These are phyloP conservation scores for Gnathonemus longibarbis DNA, from an alignment of 2,113 vertebrate genomes.

Conservation along the genomic window DNA sequence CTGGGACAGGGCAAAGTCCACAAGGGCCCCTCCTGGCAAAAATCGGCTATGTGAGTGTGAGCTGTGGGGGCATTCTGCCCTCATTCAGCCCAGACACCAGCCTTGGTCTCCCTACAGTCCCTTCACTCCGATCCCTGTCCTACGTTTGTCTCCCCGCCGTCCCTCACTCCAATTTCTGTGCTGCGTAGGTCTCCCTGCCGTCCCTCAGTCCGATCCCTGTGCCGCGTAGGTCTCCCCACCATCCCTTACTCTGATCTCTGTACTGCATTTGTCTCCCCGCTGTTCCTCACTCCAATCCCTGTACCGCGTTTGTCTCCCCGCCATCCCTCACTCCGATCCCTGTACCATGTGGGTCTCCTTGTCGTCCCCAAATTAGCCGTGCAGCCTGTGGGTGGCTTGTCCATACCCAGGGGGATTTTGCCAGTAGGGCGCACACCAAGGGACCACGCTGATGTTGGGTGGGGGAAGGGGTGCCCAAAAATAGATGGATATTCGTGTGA, in stretches of 20 bases:
- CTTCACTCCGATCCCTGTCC: neutral
- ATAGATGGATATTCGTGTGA: neutral
- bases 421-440: constrained; percentile 25
- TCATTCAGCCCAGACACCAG: neutral
- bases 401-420: neutral
- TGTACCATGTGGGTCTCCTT: neutral
- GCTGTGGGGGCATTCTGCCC: neutral
- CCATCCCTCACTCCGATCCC: neutral
- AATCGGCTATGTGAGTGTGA: neutral
- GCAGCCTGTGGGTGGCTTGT: neutral
- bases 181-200: neutral
- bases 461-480: neutral
- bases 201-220: neutral
- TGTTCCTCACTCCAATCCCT: too few species aligned
- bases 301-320: neutral
- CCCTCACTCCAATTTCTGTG: neutral
- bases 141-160: fast-evolving
- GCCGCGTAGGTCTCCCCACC: neutral
- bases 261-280: neutral
- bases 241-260: neutral
- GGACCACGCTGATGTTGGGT: neutral
- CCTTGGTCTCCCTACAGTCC: neutral
- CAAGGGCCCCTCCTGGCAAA: neutral
- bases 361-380: neutral
- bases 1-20: neutral